Conservation (phyloP, 2,113 vertebrate species). For the Gorsachius goisagi region DNA sequence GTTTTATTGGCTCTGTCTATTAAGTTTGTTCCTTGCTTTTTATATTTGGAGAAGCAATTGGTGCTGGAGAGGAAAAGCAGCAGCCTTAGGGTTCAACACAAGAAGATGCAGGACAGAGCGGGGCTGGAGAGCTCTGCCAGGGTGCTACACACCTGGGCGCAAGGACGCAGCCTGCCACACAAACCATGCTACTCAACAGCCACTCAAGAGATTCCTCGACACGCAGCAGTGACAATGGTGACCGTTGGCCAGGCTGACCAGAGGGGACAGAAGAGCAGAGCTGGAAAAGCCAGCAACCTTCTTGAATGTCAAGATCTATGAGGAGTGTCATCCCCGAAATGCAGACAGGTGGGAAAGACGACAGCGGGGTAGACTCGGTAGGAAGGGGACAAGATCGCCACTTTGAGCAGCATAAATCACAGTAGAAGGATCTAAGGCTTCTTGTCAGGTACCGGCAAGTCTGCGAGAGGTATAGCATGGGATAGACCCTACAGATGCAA, state of each 20-base stretch:
- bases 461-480: neutral
- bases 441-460: neutral
- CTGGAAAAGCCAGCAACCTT: neutral
- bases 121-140: neutral
- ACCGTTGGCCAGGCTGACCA: neutral
- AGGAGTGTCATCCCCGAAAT: neutral
- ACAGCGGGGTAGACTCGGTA: fast-evolving
- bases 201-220: neutral
- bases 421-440: neutral
- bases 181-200: neutral
- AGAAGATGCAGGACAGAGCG: neutral
- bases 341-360: neutral
- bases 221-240: neutral
- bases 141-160: fast-evolving
- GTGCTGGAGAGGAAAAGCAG: neutral
- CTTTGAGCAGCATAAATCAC: neutral
- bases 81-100: neutral
- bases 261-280: neutral
- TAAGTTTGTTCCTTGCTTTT: neutral
- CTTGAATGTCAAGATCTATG: neutral
- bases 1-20: neutral
- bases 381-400: neutral
- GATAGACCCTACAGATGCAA: neutral
- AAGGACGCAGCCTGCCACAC: neutral
- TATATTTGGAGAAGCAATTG: neutral